Conservation (phyloP, 2,113 vertebrate species). For the Bos indicus region DNA sequence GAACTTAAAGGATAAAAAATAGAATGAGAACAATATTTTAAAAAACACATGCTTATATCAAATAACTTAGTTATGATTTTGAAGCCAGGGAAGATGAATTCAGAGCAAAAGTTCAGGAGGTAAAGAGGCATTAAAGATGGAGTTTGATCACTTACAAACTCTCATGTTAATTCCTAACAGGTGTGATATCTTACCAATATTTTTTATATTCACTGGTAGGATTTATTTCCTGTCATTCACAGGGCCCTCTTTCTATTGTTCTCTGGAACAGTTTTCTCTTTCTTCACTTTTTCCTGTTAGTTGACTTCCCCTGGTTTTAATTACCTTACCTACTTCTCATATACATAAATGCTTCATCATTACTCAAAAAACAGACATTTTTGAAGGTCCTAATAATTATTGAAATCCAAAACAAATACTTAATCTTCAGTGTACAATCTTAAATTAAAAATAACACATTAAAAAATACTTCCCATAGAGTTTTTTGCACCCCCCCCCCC, state of each 20-base stretch:
- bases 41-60: not conserved
- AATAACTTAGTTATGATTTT: not conserved
- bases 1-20: not conserved
- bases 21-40: not conserved
- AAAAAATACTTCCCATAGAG: not conserved
- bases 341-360: not conserved
- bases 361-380: not conserved
- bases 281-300: not conserved
- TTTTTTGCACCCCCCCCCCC: too few species aligned
- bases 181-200: not conserved
- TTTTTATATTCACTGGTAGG: not conserved
- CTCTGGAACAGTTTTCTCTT: not conserved
- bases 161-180: not conserved
- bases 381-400: not conserved
- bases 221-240: not conserved
- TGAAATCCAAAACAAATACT: not conserved
- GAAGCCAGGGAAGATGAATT: not conserved
- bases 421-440: not conserved
- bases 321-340: not conserved
- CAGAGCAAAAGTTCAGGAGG: not conserved
- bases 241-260: not conserved
- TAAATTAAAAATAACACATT: not conserved
- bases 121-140: not conserved
- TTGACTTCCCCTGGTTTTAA: not conserved
- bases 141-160: not conserved